Percentiles rank a stretch among this genome's conserved stretches.
Evolutionary conservation across 2,888 invertebrate species (phyloP).

Genomic region (Drosophila colorata): DNA sequence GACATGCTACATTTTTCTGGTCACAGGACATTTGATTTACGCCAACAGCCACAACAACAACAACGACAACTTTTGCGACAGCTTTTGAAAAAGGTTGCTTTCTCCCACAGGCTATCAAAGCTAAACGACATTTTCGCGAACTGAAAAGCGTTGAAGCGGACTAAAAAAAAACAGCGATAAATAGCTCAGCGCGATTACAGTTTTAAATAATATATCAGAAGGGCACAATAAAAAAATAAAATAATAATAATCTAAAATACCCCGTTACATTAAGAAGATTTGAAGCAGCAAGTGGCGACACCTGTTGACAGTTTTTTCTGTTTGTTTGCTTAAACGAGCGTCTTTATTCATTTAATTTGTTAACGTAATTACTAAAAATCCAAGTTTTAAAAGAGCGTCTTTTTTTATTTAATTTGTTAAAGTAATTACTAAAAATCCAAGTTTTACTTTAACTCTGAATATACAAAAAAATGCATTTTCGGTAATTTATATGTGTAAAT

Average conservation of each 20-base stretch:
- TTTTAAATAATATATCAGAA: constrained; percentile 24
- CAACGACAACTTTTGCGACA: constrained; percentile 4
- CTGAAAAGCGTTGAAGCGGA: constrained; percentile 9
- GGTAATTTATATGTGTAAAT: too few relatives aligned
- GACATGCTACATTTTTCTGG: constrained; percentile 1
- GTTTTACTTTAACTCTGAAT: too few relatives aligned
- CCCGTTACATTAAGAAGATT: neutral
- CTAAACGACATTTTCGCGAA: neutral
- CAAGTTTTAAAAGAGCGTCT: too few relatives aligned
- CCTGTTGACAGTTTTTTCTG: neutral
- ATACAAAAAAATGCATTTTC: too few relatives aligned
- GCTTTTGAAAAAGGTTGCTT: constrained; percentile 4
- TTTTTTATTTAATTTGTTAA: too few relatives aligned
- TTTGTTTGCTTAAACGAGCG: too few relatives aligned
- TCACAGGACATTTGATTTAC: constrained; percentile 55
- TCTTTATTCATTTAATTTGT: too few relatives aligned
- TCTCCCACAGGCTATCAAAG: too few relatives aligned
- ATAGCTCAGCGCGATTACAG: constrained; percentile 4
- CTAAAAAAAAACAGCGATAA: constrained; percentile 11
- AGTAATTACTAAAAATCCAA: too few relatives aligned
- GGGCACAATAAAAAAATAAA: neutral
- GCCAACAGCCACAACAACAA: constrained; percentile 12
- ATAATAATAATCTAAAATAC: too few relatives aligned
- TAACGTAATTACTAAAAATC: too few relatives aligned
- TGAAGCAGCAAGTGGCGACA: neutral